Base-by-base conservation (phyloP, 2,888 invertebrate genomes). In the Alentia gelatinosa region DNA sequence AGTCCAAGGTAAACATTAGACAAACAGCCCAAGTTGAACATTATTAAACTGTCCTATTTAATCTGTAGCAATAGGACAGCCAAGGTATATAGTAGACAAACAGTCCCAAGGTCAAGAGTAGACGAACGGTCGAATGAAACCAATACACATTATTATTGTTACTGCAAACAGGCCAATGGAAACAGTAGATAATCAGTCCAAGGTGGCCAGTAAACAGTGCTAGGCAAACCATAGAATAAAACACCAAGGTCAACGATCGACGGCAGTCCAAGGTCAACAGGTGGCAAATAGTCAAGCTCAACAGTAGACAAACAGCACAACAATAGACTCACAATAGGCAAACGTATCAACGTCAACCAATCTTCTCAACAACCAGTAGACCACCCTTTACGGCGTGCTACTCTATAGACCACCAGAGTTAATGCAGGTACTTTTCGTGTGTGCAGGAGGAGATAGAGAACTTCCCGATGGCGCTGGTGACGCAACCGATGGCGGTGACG, bases 401-500 rank as follows among this genome's bases (percentile, higher is more conserved):
- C 15, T 42, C 7, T 42, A 42, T 42, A 42, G 47, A 42, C 47
- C 7, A 42, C 7, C 47, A 42, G 47, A n/a, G n/a, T n/a, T n/a
- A n/a, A 42, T 42, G 7, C 47, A 12, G 7, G 19, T 56, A n/a
- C n/a, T n/a, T 4, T 56, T n/a, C 19, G 5, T 56, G 19, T 5
- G 5, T 15, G 0, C 96, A 99, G 98, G 98, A 98, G 93, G 98
- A 99, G 93, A 98, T 99, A 97, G 99, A 99, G 97, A 97, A 98
- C 93, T 99, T 99, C 96, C 98, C 99, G 0, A 98, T 98, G 56
- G 97, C 98, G 88, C 97, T 98, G 95, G 98, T 99, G 93, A 98
- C 98, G 96, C 98, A 99, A 93, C 99, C 99, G 0, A 99, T 99
- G 12, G 99, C 99, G n/a, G 99, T 99, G 96, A 98, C 98, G 89